Evolutionary conservation across 2,113 vertebrate species (phyloP), one percentile per base, ranked within the genome.

Genomic region (Engystomops pustulosus): DNA sequence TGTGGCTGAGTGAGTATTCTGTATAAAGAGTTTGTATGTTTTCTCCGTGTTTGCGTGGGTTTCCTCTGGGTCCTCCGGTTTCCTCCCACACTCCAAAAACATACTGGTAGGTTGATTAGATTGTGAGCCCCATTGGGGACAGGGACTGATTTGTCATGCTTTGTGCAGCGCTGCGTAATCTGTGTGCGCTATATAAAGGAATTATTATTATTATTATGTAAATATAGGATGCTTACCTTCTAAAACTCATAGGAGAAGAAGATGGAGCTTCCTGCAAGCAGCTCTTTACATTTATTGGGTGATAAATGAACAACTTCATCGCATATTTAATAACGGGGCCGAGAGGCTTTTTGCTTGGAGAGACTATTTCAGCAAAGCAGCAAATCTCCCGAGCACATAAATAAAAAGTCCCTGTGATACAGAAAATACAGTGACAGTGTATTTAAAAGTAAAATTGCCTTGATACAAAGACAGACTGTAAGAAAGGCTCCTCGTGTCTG

Each of bases 361-460:
- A 60, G 53, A 38, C 75, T 78, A 38, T 78, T 60, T 30, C 75
- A 77, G 74, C 32, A 77, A 55, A 49, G 49, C 47, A 51, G 47
- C 4, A 34, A 78, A 78, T 60, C 75, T 78, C n/a, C 34, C 4
- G n/a, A 41, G 75, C 75, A 78, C 34, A 78, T 78, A 78, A 78
- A 60, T 78, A 77, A 77, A 78, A 78, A 41, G 53, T 17, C 75
- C 60, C n/a, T n/a, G 75, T 44, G 75, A 58, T 58, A 58, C 32
- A 60, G 75, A 58, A 77, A 58, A 25, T 38, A 77, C 25, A n/a
- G 32, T 60, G 75, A 58, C 36, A 65, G 77, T 62, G 32, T 44
- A 62, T 67, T 65, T 79, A 65, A 79, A 67, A 79, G 55, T 67
- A 79, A 79, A 62, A 79, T 79, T 79, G 77, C 77, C 58, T 79